Evolutionary conservation across 2,113 vertebrate genomes (phyloP).

Genomic region (Apeltes quadracus): DNA sequence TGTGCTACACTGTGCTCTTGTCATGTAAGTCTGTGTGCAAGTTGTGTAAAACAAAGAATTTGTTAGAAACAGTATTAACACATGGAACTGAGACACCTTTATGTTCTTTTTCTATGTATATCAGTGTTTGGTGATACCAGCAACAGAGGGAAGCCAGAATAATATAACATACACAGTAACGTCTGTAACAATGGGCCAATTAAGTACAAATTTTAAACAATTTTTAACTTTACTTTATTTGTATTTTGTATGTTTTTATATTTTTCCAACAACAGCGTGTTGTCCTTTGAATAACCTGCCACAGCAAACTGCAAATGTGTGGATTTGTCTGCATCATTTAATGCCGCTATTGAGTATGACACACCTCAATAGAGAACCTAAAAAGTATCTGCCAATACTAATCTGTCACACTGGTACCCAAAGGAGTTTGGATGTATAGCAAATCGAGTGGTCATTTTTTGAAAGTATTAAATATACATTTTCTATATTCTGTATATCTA

Average conservation of each 20-base stretch:
- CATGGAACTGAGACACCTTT: conserved; percentile 42
- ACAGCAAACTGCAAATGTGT: conserved; percentile 35
- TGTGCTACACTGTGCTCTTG: conserved; percentile 78
- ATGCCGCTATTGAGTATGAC: conserved; percentile 38
- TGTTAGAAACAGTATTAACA: conserved; percentile 64
- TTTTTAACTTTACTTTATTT: conserved; percentile 75
- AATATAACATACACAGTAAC: conserved; percentile 30
- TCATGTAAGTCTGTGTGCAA: conserved; percentile 74
- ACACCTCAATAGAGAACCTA: conserved; percentile 41
- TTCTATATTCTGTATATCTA: conserved; percentile 74
- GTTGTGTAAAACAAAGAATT: conserved; percentile 54
- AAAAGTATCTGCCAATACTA: conserved; percentile 53
- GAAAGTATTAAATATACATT: conserved; percentile 66
- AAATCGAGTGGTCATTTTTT: conserved; percentile 49
- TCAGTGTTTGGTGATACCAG: conserved; percentile 71
- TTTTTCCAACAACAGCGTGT: conserved; percentile 71
- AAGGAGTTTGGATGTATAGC: conserved; percentile 44
- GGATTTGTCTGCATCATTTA: conserved; percentile 52
- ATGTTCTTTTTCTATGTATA: conserved; percentile 61
- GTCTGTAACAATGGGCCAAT: conserved; percentile 62
- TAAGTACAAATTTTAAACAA: conserved; percentile 47
- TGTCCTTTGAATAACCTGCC: conserved; percentile 65
- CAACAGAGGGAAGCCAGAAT: conserved; percentile 54
- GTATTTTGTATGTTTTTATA: conserved; percentile 85
- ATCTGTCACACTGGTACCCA: conserved; percentile 51